Evolutionary conservation across 2,797 vertebrate species (phyloP).

Genomic region (Rhynchonycteris naso): DNA sequence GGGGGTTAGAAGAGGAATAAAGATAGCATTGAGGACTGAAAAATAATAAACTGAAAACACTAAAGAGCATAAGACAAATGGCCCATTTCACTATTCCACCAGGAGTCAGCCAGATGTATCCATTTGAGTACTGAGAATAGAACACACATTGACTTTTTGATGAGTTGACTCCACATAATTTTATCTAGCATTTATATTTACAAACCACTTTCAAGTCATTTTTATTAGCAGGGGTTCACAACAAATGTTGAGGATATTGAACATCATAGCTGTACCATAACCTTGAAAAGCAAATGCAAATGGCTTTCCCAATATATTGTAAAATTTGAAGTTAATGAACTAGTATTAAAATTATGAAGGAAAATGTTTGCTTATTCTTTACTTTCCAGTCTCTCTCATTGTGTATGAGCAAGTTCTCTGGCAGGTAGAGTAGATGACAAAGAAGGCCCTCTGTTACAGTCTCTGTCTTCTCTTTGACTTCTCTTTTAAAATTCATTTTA

Average conservation of each 20-base stretch:
- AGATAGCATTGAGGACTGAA: background rate
- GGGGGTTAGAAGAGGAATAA: background rate
- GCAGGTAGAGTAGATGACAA: background rate
- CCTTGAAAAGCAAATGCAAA: background rate
- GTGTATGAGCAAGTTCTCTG: background rate
- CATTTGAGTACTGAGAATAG: background rate
- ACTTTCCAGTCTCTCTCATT: background rate
- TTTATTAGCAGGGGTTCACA: conserved; percentile 14
- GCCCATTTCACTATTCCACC: background rate
- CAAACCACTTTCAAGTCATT: background rate
- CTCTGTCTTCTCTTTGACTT: background rate
- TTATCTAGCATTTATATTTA: background rate
- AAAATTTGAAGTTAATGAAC: conserved; percentile 42
- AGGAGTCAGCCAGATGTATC: background rate
- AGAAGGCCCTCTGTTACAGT: background rate
- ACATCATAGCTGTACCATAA: background rate
- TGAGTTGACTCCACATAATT: background rate
- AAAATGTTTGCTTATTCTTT: background rate
- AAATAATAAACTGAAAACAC: background rate
- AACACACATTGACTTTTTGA: background rate
- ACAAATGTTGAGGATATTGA: background rate
- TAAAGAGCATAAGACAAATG: background rate
- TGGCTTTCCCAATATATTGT: background rate
- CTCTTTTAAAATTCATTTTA: background rate
- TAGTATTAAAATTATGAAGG: background rate